Base-by-base conservation (phyloP, 2,888 invertebrate genomes). In the Phalera bucephala region DNA sequence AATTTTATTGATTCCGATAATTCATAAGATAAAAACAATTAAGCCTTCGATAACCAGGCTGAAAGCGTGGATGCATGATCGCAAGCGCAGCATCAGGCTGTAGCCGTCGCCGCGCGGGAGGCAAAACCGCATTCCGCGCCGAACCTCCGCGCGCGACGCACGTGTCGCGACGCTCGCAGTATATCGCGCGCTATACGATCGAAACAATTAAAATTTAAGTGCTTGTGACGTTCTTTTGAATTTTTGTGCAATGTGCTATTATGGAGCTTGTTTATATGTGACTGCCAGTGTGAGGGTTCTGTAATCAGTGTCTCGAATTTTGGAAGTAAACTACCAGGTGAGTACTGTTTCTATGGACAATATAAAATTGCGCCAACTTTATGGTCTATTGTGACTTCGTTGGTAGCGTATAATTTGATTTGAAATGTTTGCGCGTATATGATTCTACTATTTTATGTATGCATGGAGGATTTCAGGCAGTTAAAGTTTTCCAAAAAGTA, bases 131-230 rank as follows among this genome's bases (percentile, higher is more conserved):
- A 87, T 71, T 87, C 75, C 81, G 88, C 85, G 88, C 73, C 69
- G 65, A 83, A 72, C 72, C 86, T 84, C 86, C 70, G 78, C 80
- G 77, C 81, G 85, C 82, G 87, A 84, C 81, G 61, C 38, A 29
- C 49, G 82, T 78, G 84, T 85, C 84, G 86, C 80, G 84, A 46
- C 80, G 82, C 69, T 71, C 59, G 83, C 59, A 74, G 80, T 68
- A 69, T 58, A 62, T 62, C 72, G 72, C 71, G 77, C 65, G 51
- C 39, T 59, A 49, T 40, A 53, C 71, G 72, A 76, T 65, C 66
- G 62, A 64, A 52, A 50, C 33, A 42, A 26, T 46, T 39, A 40
- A 45, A 41, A 19, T 46, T 37, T 40, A 45, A 37, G 77, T 73
- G 72, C 58, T 71, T 70, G 80, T 79, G 77, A 69, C 67, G 49